phyloP scores from a whole-genome alignment of 2,797 vertebrate species.

The Heliangelus exortis region DNA sequence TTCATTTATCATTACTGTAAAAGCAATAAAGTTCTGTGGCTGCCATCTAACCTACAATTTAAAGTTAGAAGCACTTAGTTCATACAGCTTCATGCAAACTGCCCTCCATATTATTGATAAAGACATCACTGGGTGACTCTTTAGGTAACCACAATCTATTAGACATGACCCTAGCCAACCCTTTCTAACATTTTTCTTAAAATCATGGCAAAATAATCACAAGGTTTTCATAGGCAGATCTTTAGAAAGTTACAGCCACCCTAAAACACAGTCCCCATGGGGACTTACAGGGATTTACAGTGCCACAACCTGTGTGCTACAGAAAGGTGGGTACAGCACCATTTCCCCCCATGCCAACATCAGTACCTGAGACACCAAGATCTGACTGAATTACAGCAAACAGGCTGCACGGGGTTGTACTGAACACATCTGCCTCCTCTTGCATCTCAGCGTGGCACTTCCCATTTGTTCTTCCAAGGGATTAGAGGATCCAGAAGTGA shows the following conservation, averaged over 20 bases:
- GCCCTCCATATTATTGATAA: background rate
- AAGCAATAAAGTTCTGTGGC: conserved; percentile 1
- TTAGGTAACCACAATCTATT: background rate
- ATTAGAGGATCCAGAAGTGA: background rate
- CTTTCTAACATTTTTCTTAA: background rate
- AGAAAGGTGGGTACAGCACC: background rate
- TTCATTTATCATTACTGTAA: background rate
- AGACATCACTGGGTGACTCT: background rate
- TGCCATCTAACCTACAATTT: background rate
- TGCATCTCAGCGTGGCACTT: background rate
- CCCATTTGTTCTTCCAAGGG: background rate
- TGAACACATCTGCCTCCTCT: background rate
- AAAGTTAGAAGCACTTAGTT: background rate
- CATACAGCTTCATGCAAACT: background rate
- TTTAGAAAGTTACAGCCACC: background rate
- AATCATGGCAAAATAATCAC: background rate
- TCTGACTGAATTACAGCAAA: background rate
- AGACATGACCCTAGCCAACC: background rate
- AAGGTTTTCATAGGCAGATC: background rate
- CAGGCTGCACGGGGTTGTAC: background rate
- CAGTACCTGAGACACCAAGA: background rate
- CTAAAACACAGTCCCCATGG: background rate
- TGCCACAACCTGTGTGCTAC: background rate
- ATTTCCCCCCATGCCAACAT: background rate
- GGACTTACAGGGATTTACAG: background rate